Conservation (phyloP, 2,113 vertebrate species). For the Tetrao urogallus region DNA sequence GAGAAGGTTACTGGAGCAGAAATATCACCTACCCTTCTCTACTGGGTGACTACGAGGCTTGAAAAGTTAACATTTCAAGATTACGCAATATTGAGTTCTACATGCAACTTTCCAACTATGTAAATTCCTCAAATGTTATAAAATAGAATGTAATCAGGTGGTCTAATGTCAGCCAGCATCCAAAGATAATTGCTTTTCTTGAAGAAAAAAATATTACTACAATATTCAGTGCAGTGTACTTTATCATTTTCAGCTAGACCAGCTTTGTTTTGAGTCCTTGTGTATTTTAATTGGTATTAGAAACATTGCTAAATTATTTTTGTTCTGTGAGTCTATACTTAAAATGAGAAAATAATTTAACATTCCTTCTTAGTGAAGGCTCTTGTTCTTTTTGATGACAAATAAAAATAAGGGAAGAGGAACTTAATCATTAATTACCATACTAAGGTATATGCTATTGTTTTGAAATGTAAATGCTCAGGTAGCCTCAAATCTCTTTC, state of each 20-base stretch:
- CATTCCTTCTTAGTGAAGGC: not conserved
- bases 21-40: slow-evolving; percentile 29
- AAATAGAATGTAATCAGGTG: slow-evolving; percentile 19
- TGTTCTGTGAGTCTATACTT: not conserved
- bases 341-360: too few species aligned
- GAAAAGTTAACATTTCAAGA: slow-evolving; percentile 57
- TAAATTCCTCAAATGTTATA: not conserved
- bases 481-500: not conserved
- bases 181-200: slow-evolving; percentile 29
- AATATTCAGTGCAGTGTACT: not conserved
- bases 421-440: not conserved
- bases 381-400: not conserved
- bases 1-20: slow-evolving; percentile 47
- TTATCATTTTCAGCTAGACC: slow-evolving; percentile 19
- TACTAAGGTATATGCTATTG: not conserved
- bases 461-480: not conserved
- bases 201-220: not conserved
- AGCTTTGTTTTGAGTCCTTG: not conserved
- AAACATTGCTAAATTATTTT: not conserved
- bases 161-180: slow-evolving; percentile 7
- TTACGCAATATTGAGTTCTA: slow-evolving; percentile 23
- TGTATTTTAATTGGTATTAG: not conserved
- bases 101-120: slow-evolving; percentile 21
- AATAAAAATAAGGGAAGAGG: not conserved
- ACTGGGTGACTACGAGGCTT: slow-evolving; percentile 16